A percentile compares a stretch with the other conserved stretches of the same genome.
Evolutionary conservation across 92 coral and sea anemone species (phyloP).

Genomic region (Hydrozoanthus gracilis): DNA sequence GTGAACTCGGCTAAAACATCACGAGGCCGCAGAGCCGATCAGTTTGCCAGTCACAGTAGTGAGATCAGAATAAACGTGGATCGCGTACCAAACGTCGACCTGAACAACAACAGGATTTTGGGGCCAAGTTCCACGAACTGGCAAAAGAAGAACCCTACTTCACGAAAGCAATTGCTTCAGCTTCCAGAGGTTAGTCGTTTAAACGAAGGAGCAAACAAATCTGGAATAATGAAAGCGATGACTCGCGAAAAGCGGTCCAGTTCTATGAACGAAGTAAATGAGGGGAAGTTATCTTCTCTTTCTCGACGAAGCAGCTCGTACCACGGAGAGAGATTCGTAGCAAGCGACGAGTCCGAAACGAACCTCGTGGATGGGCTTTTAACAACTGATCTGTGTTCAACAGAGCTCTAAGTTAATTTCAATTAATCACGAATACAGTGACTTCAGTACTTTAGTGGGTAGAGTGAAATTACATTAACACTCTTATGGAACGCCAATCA

Average conservation of each 20-base stretch:
- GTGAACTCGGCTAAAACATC: background rate
- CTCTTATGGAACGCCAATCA: too few relatives aligned
- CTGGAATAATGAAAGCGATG: background rate
- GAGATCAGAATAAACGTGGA: background rate
- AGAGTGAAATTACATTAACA: too few relatives aligned
- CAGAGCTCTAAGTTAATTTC: background rate
- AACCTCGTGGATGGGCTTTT: conserved; percentile 23
- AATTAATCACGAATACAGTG: too few relatives aligned
- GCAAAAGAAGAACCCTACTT: background rate
- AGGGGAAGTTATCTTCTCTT: background rate
- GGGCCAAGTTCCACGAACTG: background rate
- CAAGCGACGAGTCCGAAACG: background rate
- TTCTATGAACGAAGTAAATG: conserved; percentile 8
- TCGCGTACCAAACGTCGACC: background rate
- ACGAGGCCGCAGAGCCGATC: too few relatives aligned
- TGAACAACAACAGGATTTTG: conserved; percentile 1
- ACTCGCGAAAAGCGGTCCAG: background rate
- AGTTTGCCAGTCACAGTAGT: background rate
- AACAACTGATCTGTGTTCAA: conserved; percentile 33
- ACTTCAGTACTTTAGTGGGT: too few relatives aligned
- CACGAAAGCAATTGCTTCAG: conserved; percentile 1
- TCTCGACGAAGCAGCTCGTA: conserved; percentile 8
- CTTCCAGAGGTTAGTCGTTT: background rate
- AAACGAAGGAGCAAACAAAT: background rate
- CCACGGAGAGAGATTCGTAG: background rate